phyloP scores from a whole-genome alignment of 2,888 invertebrate genomes.

The Andrena chrysosceles region DNA sequence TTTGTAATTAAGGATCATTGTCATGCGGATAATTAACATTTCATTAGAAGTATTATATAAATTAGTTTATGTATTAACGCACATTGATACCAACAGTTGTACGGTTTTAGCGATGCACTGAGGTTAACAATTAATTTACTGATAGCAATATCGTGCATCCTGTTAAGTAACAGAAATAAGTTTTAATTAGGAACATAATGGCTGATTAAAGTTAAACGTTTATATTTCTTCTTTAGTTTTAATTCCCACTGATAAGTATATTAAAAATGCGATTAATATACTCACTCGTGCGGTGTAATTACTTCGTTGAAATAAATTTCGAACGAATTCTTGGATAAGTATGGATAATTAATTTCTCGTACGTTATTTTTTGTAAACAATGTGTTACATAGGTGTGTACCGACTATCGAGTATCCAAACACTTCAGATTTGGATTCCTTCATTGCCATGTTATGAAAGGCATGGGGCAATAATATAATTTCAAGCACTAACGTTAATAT shows the following conservation, averaged over 20 bases:
- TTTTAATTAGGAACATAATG: constrained; percentile 19
- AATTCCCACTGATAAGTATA: neutral
- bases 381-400: constrained; percentile 21
- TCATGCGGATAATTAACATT: constrained; percentile 4
- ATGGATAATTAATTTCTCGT: constrained; percentile 23
- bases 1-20: constrained; percentile 13
- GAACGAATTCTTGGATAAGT: constrained; percentile 29
- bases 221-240: neutral
- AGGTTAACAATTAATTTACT: constrained; percentile 21
- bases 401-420: constrained; percentile 28
- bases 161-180: constrained; percentile 13
- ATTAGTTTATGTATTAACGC: constrained; percentile 19
- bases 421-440: constrained; percentile 26
- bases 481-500: neutral
- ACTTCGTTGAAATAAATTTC: constrained; percentile 10
- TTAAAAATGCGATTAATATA: neutral
- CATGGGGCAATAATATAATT: constrained; percentile 2
- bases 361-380: constrained; percentile 28
- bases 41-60: constrained; percentile 18
- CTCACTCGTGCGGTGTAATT: constrained; percentile 13
- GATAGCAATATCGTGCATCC: constrained; percentile 1
- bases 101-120: neutral
- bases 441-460: neutral
- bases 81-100: constrained; percentile 29
- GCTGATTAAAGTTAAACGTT: constrained; percentile 14